A percentile compares a stretch with the other conserved stretches of the same genome.
Conservation (phyloP, 2,797 vertebrate genomes). For the Emydoidea blandingii region DNA sequence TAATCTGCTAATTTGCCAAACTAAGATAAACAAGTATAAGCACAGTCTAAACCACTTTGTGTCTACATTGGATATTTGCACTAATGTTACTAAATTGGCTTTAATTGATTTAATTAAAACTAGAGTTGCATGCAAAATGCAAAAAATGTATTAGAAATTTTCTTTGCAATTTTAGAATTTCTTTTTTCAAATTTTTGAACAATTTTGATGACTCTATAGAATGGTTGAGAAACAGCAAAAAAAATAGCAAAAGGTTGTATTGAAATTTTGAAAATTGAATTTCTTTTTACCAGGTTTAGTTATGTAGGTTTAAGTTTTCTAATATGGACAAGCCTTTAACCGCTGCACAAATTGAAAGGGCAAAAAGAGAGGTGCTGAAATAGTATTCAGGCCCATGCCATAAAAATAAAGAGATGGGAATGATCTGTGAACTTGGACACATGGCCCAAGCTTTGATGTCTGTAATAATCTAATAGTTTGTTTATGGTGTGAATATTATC, state of each 20-base stretch:
- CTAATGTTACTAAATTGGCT: background rate
- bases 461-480: background rate
- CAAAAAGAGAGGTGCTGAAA: background rate
- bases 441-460: background rate
- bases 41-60: background rate
- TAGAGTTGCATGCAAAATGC: background rate
- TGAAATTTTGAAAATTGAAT: accelerated
- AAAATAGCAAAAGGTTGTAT: background rate
- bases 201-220: background rate
- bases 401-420: background rate
- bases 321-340: accelerated
- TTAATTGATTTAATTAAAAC: background rate
- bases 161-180: background rate
- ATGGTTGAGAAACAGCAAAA: background rate
- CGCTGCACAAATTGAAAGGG: accelerated
- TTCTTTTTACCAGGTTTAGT: background rate
- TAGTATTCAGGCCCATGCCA: background rate
- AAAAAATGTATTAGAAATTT: background rate
- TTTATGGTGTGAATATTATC: background rate
- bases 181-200: background rate
- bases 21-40: background rate
- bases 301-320: background rate
- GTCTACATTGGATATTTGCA: background rate
- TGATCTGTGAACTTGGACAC: background rate
- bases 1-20: background rate